Base-by-base conservation (phyloP, 2,888 invertebrate species). In the Pelosia muscerda region DNA sequence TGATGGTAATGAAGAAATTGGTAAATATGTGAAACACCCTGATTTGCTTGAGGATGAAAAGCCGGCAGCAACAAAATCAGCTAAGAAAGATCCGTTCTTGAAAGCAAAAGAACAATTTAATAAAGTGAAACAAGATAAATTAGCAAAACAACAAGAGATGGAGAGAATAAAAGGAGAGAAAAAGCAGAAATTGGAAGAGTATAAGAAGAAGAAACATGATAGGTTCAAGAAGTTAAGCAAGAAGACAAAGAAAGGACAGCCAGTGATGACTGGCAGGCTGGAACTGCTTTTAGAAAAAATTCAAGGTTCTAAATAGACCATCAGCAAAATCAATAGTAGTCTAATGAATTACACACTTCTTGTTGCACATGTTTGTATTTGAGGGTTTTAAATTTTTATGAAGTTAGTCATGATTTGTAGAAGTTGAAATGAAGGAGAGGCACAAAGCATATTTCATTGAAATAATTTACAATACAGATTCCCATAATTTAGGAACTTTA, bases 231-330 rank as follows among this genome's bases (percentile, higher is more conserved):
- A 96, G 74, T 90, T 98, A 56, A 97, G 96, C 61, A 97, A 96
- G 85, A 97, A 96, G 85, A 98, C 97, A 0, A 97, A 96, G 80
- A 97, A 96, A 81, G 98, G 98, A 0, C 98, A 98, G 85, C 98
- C 98, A 0, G 92, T 98, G 2, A 98, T 98, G 98, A 97, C 96
- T 69, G 97, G 97, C 65, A 95, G 98, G 78, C 95, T 98, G 85
- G 96, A 98, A 89, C 87, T 97, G 84, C 91, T 98, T 65, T 90
- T 98, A 22, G 97, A 97, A 83, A 96, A 97, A 90, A 97, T 98
- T 78, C 96, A 97, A 88, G 93, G 93, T 49, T 75, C 74, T 31
- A 78, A 78, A 62, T 77, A 81, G 55, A 10, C 1, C 9, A 38
- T 38, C 0, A 10, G 22, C 38, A 10, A n/a, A 53, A 11, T 28